A percentile compares a stretch with the other conserved stretches of the same genome.
Evolutionary conservation across 2,113 vertebrate genomes (phyloP).

Genomic region (Prinia subflava): DNA sequence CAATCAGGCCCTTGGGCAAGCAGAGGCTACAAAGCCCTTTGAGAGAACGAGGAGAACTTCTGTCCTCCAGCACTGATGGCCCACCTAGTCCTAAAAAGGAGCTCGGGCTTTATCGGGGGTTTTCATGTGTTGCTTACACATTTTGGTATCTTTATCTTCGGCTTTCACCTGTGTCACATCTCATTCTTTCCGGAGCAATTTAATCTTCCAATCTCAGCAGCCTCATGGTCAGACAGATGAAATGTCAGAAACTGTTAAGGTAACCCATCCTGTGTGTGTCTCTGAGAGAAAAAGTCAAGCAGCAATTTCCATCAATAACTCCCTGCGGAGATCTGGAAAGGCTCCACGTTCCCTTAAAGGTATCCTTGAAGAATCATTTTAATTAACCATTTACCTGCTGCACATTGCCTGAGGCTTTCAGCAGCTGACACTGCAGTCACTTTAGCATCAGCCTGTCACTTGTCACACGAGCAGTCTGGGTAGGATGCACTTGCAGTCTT

Average conservation of each 20-base stretch:
- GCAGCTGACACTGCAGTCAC: constrained; percentile 23
- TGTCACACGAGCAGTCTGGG: neutral
- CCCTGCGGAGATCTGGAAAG: neutral
- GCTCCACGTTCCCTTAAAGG: constrained; percentile 3
- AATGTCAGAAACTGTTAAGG: constrained; percentile 59
- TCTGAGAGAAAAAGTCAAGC: neutral
- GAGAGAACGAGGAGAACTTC: neutral
- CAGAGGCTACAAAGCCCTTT: neutral
- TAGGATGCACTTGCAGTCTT: neutral
- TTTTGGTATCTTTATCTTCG: neutral
- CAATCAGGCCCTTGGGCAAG: neutral
- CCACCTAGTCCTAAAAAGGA: neutral
- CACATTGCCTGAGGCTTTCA: constrained; percentile 29
- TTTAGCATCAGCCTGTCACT: constrained; percentile 35
- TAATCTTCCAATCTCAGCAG: constrained; percentile 45
- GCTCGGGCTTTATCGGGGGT: neutral
- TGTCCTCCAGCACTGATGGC: neutral
- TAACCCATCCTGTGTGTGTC: neutral
- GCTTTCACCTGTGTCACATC: constrained; percentile 44
- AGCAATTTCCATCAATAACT: constrained; percentile 45
- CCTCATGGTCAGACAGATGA: constrained; percentile 39
- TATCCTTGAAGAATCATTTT: constrained; percentile 52
- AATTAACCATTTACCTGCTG: constrained; percentile 57
- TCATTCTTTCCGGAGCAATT: constrained; percentile 36
- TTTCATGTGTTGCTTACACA: neutral